Evolutionary conservation across 1,140 invertebrate genomes (phyloP).

Genomic region (Aphaenogaster ashmeadi): DNA sequence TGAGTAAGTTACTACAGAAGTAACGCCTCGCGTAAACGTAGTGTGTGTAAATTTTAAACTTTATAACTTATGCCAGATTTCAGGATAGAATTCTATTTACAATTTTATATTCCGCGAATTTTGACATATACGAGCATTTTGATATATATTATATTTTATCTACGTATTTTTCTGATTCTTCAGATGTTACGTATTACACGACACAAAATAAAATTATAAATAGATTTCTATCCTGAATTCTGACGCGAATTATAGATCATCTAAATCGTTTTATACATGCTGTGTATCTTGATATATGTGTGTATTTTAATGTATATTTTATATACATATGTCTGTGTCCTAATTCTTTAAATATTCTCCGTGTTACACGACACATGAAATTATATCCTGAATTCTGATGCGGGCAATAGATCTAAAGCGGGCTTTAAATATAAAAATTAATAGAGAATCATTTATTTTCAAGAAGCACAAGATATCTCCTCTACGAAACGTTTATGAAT

Average conservation of each 20-base stretch:
- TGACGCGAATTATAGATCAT: neutral
- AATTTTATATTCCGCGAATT: neutral
- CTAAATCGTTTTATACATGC: neutral
- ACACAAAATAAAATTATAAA: neutral
- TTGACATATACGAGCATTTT: neutral
- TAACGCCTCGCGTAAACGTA: too few species aligned
- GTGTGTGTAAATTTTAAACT: neutral
- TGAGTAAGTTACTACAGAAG: too few species aligned
- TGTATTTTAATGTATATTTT: neutral
- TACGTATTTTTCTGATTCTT: neutral
- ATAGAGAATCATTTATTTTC: neutral
- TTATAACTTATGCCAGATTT: neutral
- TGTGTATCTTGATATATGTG: neutral
- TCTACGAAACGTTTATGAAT: neutral
- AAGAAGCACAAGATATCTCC: neutral
- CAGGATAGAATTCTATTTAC: neutral
- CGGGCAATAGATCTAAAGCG: neutral
- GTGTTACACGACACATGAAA: neutral
- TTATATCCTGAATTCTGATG: neutral
- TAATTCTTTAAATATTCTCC: neutral
- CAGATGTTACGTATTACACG: neutral
- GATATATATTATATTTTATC: constrained; percentile 1
- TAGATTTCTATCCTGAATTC: neutral
- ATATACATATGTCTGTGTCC: neutral
- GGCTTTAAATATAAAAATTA: neutral